Conservation (phyloP, 2,113 vertebrate species). For the Rhea americana region DNA sequence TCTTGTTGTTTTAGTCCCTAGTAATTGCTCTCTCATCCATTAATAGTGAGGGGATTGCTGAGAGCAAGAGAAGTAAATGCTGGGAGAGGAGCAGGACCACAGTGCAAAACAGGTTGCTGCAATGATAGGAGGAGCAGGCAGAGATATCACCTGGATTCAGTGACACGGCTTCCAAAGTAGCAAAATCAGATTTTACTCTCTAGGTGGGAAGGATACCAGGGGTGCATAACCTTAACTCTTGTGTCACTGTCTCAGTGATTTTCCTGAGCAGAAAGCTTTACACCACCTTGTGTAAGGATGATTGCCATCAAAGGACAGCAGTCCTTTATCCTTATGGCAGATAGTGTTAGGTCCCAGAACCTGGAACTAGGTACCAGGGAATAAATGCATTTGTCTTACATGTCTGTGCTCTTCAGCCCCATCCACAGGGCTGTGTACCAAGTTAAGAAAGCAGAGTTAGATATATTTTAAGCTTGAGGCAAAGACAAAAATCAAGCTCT, state of each 20-base stretch:
- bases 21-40: neutral
- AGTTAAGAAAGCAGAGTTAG: neutral
- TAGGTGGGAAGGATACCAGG: neutral
- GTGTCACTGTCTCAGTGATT: neutral
- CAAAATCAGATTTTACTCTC: neutral
- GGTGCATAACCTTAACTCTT: rapidly evolving
- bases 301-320: too few species aligned
- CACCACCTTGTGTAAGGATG: neutral
- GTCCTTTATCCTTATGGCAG: neutral
- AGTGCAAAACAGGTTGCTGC: neutral
- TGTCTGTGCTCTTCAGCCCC: neutral
- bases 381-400: neutral
- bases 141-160: neutral
- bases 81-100: neutral
- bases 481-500: neutral
- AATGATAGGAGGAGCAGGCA: neutral
- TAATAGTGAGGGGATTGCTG: neutral
- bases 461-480: neutral
- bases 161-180: neutral
- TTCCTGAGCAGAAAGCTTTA: neutral
- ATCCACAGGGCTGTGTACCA: neutral
- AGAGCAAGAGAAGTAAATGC: neutral
- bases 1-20: neutral
- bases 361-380: neutral
- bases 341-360: neutral